Base-by-base conservation (phyloP, 2,888 invertebrate genomes). In the Tuberolachnus salignus region DNA sequence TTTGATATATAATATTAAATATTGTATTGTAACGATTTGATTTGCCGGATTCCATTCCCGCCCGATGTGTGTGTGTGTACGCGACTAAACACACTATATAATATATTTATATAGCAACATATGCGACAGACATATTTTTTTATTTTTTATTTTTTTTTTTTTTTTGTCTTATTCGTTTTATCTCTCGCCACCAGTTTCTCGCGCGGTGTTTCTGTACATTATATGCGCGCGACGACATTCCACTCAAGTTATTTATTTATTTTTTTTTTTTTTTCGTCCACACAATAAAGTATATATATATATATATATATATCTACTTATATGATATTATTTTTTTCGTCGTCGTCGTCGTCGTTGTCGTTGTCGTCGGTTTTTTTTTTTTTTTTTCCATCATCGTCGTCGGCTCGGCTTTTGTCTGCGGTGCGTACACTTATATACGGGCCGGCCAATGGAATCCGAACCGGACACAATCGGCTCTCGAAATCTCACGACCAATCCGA, bases 381-480 rank as follows among this genome's bases (percentile, higher is more conserved):
- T 42, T 61, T 63, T 63, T 63, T 44, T 23, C 21, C n/a, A 1
- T 49, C 21, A 42, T 57, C 42, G 13, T 57, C 73, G 73, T 42
- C 73, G 73, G 66, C 66, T 4, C 21, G 67, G 78, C 78, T 78
- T 78, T 78, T 78, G 67, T 78, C 59, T 66, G 51, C 34, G 34
- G 34, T 6, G 34, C n/a, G n/a, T n/a, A n/a, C n/a, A n/a, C n/a
- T n/a, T n/a, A n/a, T n/a, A n/a, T n/a, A n/a, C 49, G 49, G 59
- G 75, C 66, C 75, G 46, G 57, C 66, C 78, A 21, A 49, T 26
- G 59, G 78, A 78, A 69, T 78, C 67, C 67, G 21, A 78, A 78
- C 78, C 66, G 67, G 78, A 78, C 78, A 59, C 78, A 78, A 78
- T 78, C 78, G 67, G 19, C 57, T 59, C 78, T 78, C 78, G 42